phyloP scores from a whole-genome alignment of 2,888 invertebrate species.

The Eupithecia abbreviata region DNA sequence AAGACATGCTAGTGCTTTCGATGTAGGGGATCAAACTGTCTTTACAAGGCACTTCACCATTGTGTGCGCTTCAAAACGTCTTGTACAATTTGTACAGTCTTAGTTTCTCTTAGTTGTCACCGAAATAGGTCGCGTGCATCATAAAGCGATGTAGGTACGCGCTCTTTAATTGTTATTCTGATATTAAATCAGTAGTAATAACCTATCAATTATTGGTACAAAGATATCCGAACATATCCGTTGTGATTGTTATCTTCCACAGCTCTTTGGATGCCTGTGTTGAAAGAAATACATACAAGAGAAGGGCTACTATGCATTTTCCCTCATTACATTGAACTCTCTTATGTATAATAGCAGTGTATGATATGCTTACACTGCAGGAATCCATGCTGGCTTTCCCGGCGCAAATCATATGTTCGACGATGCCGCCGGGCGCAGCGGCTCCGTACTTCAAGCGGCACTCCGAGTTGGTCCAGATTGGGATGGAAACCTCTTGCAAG shows the following conservation, averaged over 20 bases:
- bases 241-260: neutral
- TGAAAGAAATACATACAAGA: neutral
- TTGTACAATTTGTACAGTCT: too few species aligned
- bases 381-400: conserved; percentile 93
- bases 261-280: neutral
- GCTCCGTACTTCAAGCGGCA: conserved; percentile 91
- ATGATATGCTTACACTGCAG: conserved; percentile 87
- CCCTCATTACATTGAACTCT: neutral
- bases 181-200: too few species aligned
- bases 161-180: too few species aligned
- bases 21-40: too few species aligned
- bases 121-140: too few species aligned
- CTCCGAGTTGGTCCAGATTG: conserved; percentile 91
- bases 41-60: too few species aligned
- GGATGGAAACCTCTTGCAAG: conserved; percentile 92
- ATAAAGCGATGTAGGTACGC: too few species aligned
- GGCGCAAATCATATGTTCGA: conserved; percentile 94
- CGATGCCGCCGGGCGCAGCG: conserved; percentile 95
- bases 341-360: conserved; percentile 13
- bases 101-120: too few species aligned
- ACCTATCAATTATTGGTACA: too few species aligned
- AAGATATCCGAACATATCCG: neutral
- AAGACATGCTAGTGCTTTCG: too few species aligned
- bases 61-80: too few species aligned
- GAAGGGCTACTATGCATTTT: neutral